Base-by-base conservation (phyloP, 2,113 vertebrate genomes). In the Colaptes auratus region DNA sequence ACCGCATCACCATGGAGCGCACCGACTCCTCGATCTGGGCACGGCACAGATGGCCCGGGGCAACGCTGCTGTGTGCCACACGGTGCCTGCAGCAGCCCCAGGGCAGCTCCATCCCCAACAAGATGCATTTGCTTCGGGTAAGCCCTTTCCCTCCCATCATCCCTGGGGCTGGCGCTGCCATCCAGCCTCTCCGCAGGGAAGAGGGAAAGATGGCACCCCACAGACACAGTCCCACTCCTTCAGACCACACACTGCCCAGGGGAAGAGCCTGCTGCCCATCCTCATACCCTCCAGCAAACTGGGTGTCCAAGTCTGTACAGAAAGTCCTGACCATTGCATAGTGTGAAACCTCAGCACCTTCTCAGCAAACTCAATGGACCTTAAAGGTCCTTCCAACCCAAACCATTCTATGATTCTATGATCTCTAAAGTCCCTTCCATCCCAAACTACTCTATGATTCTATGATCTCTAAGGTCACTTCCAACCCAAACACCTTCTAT, bases 1-100 rank as follows among this genome's bases (percentile, higher is more conserved):
- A 99, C 59, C 99, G 98, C 98, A 99, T 99, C 73, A 99, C 99
- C 99, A 99, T 99, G 93, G 98, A 98, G 59, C 99, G 98, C 66
- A 99, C 99, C 0, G 99, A 99, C 96, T 99, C 99, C 96, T 99
- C 99, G 1, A 99, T 99, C 99, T 99, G 97, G 42, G 14, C 36
- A 17, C 0, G n/a, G 60, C 31, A 76, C 56, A 30, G 0, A 1
- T 5, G 0, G n/a, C 20, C 0, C 1, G 9, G 63, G 18, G 70
- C 61, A 60, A 3, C 33, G 0, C 7, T 15, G 46, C 13, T 39
- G 58, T 3, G 2, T 7, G 20, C 39, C 3, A 4, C 4, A 3
- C 0, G 0, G 3, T 12, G 44, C 52, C 66, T 60, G 53, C 20
- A 81, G 52, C 44, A 82, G 33, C 24, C 55, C 21, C 1, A 1